Base-by-base conservation (phyloP, 2,888 invertebrate genomes). In the Tethea ocularis region DNA sequence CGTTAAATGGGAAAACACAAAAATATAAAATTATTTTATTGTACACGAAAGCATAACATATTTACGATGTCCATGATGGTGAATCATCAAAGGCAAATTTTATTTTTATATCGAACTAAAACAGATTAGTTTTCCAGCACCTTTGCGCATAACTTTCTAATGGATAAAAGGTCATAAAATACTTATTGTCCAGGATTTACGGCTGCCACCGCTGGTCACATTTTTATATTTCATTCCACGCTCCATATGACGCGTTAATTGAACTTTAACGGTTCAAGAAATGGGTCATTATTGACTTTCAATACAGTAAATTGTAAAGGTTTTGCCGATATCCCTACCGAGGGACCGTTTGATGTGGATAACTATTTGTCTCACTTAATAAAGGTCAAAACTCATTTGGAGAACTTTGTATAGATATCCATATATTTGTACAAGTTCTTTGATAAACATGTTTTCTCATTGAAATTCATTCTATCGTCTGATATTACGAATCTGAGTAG, bases 161-260 rank as follows among this genome's bases (percentile, higher is more conserved):
- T 85, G 80, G 83, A 76, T 67, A 67, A 65, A 71, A 63, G 58
- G 63, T 75, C 80, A 80, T 89, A 86, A 89, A 88, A 82, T 77
- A 82, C 80, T 77, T 83, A 84, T 84, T 82, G 84, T 78, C 78
- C 75, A 72, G 72, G 71, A 78, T 79, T 89, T 87, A 89, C 77
- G 83, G 75, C 80, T 68, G 68, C 67, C 68, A 69, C 78, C 74
- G 79, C 81, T 80, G 83, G 80, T 74, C 74, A 73, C 79, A 83
- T 83, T 89, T 88, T 90, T 89, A 90, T 90, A 86, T 87, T 87
- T 87, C 83, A 89, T 88, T 84, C 82, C 81, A 78, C 84, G 89
- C 78, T 78, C 75, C 83, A 85, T 77, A 74, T 75, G 73, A 68
- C 71, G 82, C 78, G 84, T 87, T 89, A 89, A 89, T 89, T 89